Percentiles rank a stretch among this genome's conserved stretches.
These are phyloP conservation scores for Bombus soroeensis DNA, from an alignment of 1,140 invertebrate species.

Conservation along the genomic window DNA sequence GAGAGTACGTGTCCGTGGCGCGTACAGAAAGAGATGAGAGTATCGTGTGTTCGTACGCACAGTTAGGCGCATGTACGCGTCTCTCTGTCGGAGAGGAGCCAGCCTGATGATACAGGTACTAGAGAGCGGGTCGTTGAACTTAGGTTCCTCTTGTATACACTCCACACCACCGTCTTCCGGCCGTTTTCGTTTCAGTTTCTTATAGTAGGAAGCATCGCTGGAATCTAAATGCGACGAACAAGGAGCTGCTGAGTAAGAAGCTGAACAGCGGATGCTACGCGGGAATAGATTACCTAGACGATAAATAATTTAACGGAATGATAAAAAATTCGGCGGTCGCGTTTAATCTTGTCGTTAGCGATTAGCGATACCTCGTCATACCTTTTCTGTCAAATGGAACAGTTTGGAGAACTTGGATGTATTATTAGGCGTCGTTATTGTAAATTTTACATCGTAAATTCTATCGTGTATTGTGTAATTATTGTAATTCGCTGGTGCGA, in stretches of 20 bases:
- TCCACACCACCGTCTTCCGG: conserved; percentile 53
- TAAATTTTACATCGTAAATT: too few relatives aligned
- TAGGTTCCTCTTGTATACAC: conserved; percentile 56
- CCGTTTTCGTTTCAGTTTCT: conserved; percentile 65
- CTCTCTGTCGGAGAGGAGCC: conserved; percentile 50
- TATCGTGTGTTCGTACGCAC: conserved; percentile 47
- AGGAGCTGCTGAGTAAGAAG: not conserved
- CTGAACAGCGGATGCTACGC: not conserved
- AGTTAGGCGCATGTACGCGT: conserved; percentile 48
- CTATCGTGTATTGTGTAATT: too few relatives aligned
- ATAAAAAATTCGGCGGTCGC: not conserved
- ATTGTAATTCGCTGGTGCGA: too few relatives aligned
- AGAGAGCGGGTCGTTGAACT: conserved; percentile 65
- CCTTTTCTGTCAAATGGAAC: not conserved
- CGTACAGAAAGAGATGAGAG: not conserved
- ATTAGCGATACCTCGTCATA: not conserved
- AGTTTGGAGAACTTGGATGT: not conserved
- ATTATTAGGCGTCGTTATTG: too few relatives aligned
- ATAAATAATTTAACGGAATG: conserved; percentile 6
- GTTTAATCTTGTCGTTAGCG: not conserved
- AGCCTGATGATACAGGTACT: conserved; percentile 66
- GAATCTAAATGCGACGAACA: conserved; percentile 45
- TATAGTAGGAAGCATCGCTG: conserved; percentile 36
- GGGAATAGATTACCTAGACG: conserved; percentile 1
- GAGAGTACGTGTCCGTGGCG: conserved; percentile 1